Evolutionary conservation across 1,140 invertebrate species (phyloP), one percentile per base, ranked within the genome.

Genomic region (Sarcophaga bullata): DNA sequence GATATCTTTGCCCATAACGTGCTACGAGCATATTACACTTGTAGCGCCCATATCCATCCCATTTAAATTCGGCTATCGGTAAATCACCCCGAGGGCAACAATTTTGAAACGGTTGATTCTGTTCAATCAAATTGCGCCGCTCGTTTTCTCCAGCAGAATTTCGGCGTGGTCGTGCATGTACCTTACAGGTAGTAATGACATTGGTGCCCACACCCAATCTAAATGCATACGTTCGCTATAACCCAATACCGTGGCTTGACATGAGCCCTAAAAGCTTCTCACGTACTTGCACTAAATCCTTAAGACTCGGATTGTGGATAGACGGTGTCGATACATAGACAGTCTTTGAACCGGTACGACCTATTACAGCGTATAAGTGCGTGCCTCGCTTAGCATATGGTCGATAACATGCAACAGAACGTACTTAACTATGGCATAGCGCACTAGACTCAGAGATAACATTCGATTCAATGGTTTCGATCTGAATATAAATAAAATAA

Each of bases 11-110:
- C 94, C 94, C 49, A 92, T 90, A 3, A 90, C 92, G 92, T 7
- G 94, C 95, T 1, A 93, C n/a, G n/a, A n/a, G n/a, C n/a, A n/a
- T n/a, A n/a, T n/a, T 91, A 86, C 96, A 97, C 5, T 92, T 93
- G 91, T 94, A 97, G 91, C 91, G 47, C 95, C 96, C 95, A 97
- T 97, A 86, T 97, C 95, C 13, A n/a, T 91, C 90, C 95, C 95
- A 97, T 17, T 90, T 91, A 13, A 97, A 87, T 47, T 92, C 91
- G 8, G 91, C 90, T 82, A 97, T 95, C 4, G 95, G 85, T 6
- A 97, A 91, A 85, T 95, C 94, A 0, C 96, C n/a, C 96, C 85
- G 93, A 94, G 15, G 92, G 90, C 81, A 95, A 91, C 81, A 94
- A 91, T 89, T n/a, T 92, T 91, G 89, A 86, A 88, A 91, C 91